Conservation (phyloP, 2,113 vertebrate species). For the Cyanoderma ruficeps region DNA sequence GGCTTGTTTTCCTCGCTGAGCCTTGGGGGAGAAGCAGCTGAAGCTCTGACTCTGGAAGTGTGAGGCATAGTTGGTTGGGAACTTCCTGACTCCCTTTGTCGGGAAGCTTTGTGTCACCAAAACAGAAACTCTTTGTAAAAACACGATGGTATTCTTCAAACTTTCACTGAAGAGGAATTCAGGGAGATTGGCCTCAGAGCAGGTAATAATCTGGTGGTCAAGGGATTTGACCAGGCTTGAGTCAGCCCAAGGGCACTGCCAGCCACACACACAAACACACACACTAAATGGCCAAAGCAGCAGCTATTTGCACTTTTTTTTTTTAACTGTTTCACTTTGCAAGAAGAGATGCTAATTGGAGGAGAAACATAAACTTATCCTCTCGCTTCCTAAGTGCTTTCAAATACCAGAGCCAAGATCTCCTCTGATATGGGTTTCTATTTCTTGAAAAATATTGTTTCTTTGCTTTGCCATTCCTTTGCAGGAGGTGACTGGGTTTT, state of each 20-base stretch:
- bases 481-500: background rate
- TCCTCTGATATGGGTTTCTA: background rate
- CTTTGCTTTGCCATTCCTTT: background rate
- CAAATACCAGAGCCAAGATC: background rate
- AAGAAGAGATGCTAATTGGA: background rate
- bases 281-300: background rate
- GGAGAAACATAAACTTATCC: background rate
- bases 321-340: background rate
- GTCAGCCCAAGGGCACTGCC: background rate
- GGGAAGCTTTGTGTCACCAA: background rate
- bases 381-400: background rate
- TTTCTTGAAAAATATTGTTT: background rate
- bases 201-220: background rate
- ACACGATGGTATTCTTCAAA: background rate
- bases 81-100: background rate
- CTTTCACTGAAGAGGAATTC: background rate
- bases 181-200: background rate
- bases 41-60: background rate
- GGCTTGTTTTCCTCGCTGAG: background rate
- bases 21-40: background rate
- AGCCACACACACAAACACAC: background rate
- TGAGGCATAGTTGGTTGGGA: background rate
- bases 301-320: background rate
- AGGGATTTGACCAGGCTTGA: background rate
- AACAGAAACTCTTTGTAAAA: background rate